Percentiles rank a stretch among this genome's conserved stretches.
These are phyloP conservation scores for Scaptomyza parva DNA, from an alignment of 2,888 invertebrate genomes.

Conservation along the genomic window DNA sequence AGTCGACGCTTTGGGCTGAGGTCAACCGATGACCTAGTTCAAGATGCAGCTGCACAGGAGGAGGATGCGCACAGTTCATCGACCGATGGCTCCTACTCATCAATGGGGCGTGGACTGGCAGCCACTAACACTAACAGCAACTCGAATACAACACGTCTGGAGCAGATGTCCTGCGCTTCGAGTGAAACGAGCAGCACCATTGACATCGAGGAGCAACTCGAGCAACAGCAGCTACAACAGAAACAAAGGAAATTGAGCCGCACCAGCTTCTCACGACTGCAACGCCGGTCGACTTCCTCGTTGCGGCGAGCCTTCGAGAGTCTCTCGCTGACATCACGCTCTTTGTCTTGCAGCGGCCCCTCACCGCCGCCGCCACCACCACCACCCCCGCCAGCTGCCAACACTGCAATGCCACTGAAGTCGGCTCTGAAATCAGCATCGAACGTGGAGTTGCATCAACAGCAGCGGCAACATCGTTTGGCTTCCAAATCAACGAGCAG, in stretches of 20 bases:
- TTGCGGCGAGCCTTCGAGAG: slow-evolving; percentile 90
- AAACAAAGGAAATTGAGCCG: slow-evolving; percentile 69
- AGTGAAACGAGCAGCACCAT: slow-evolving; percentile 88
- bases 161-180: slow-evolving; percentile 82
- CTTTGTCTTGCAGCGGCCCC: slow-evolving; percentile 87
- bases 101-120: slow-evolving; percentile 52
- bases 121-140: slow-evolving; percentile 16
- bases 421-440: slow-evolving; percentile 79
- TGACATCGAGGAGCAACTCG: slow-evolving; percentile 85
- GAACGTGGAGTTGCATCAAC: slow-evolving; percentile 71
- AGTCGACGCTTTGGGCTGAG: slow-evolving; percentile 88
- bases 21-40: slow-evolving; percentile 85
- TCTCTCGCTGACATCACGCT: slow-evolving; percentile 88
- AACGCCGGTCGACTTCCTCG: slow-evolving; percentile 88
- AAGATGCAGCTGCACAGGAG: slow-evolving; percentile 78
- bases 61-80: slow-evolving; percentile 85
- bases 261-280: slow-evolving; percentile 83
- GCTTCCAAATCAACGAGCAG: slow-evolving; percentile 52
- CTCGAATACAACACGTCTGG: slow-evolving; percentile 51
- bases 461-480: slow-evolving; percentile 29
- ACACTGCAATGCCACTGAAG: slow-evolving; percentile 71
- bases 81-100: slow-evolving; percentile 84
- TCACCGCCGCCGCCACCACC: slow-evolving; percentile 71
- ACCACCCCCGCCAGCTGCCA: slow-evolving; percentile 40
- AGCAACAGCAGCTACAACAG: slow-evolving; percentile 36